Base-by-base conservation (phyloP, 2,113 vertebrate species). In the Pampusana beccarii region DNA sequence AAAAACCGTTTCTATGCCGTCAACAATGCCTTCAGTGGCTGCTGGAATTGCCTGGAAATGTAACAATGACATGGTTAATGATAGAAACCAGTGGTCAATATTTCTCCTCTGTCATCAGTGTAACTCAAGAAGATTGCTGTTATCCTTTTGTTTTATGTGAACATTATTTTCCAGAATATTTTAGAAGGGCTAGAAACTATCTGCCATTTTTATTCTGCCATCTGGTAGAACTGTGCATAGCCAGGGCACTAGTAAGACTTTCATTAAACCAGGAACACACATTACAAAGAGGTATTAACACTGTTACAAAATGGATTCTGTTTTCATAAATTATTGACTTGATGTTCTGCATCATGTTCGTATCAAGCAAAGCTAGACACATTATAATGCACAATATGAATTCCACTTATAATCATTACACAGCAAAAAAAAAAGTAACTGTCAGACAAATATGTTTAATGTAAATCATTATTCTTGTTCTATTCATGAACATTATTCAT, bases 1-100 rank as follows among this genome's bases (percentile, higher is more conserved):
- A 95, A 94, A 83, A 96, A 28, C 26, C 4, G 36, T 90, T 88
- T 88, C 92, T 94, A 18, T 90, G 92, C 91, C 71, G 40, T 66
- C 86, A 94, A 92, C 80, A 86, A 92, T 50, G 90, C 81, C 87
- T 44, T 70, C 81, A 15, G 64, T 38, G 13, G 78, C 92, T 90
- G 90, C 90, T 90, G 86, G 79, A 65, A 69, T 26, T 46, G 91
- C 36, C 44, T 16, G 64, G 82, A 53, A 84, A 25, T 48, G 12
- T 46, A 94, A 93, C 92, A 92, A 90, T 86, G 90, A 11, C 93
- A 4, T 8, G 69, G 62, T 19, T 73, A 72, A 65, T 28, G 67
- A 61, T 36, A 67, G 79, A 85, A 75, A 71, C 54, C 78, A 70
- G 4, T 4, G 46, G 50, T 51, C 75, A 53, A 6, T 8, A 23